Conservation (phyloP, 2,797 vertebrate species). For the Pogoniulus pusillus region DNA sequence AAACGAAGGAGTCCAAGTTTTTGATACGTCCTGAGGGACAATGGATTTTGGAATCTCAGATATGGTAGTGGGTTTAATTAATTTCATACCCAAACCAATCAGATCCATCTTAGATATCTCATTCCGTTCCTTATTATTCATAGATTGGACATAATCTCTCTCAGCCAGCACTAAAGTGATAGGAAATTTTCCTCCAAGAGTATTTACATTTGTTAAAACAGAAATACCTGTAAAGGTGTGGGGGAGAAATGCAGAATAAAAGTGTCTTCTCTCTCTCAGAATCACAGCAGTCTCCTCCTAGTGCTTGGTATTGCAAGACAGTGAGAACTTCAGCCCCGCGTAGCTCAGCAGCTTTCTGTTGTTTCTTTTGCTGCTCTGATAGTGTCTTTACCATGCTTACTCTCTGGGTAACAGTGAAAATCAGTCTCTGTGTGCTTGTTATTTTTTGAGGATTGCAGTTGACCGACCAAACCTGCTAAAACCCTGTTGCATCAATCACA, state of each 20-base stretch:
- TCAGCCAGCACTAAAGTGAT: background rate
- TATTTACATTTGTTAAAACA: background rate
- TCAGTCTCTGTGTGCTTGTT: background rate
- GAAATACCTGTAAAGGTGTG: background rate
- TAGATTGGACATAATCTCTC: background rate
- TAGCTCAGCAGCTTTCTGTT: background rate
- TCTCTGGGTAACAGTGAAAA: background rate
- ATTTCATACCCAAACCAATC: background rate
- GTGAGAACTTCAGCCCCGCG: background rate
- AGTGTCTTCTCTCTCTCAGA: background rate
- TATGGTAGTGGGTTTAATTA: background rate
- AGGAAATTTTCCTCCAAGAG: background rate
- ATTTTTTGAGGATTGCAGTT: background rate
- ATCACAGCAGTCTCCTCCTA: background rate
- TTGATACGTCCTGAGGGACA: background rate
- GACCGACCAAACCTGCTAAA: background rate
- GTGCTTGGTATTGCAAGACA: background rate
- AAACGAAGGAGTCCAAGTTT: background rate
- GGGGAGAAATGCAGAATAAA: background rate
- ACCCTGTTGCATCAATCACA: no score
- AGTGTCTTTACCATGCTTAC: background rate
- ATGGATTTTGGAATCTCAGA: background rate
- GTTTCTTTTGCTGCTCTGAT: background rate
- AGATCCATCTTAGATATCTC: background rate
- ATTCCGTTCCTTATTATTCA: background rate